A percentile compares a stretch with the other conserved stretches of the same genome.
phyloP scores from a whole-genome alignment of 2,797 vertebrate genomes.

The Bryconaethiops microstoma region DNA sequence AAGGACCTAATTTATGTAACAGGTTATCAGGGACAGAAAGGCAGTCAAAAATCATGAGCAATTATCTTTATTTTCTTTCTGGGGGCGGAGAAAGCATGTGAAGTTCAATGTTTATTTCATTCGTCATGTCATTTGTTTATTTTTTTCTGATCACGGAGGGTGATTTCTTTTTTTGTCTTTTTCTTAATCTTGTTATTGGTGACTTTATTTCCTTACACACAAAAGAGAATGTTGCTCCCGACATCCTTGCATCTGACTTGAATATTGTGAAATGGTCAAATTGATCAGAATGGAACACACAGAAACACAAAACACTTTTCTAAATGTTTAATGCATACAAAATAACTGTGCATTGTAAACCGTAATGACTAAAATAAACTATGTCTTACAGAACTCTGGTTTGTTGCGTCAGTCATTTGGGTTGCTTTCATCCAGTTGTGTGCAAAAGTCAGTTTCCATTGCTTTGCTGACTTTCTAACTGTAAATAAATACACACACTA shows the following conservation, averaged over 20 bases:
- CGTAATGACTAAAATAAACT: conserved; percentile 81
- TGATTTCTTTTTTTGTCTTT: conserved; percentile 72
- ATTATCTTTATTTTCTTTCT: conserved; percentile 64
- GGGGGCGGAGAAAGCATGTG: conserved; percentile 75
- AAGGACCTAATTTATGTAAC: conserved; percentile 83
- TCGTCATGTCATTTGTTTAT: conserved; percentile 61
- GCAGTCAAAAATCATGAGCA: conserved; percentile 73
- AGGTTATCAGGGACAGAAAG: conserved; percentile 79
- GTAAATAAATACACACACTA: too few species aligned
- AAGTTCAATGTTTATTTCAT: conserved; percentile 75
- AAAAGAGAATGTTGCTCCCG: conserved; percentile 74
- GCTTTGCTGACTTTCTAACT: too few species aligned
- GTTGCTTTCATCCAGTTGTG: neutral
- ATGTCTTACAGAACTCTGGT: conserved; percentile 67
- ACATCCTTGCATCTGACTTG: conserved; percentile 78
- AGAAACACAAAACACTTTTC: conserved; percentile 66
- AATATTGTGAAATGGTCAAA: conserved; percentile 82
- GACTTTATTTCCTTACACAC: conserved; percentile 72
- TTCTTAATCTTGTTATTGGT: conserved; percentile 70
- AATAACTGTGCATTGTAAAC: conserved; percentile 78
- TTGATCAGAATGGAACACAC: conserved; percentile 65
- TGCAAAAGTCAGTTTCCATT: conserved; percentile 52
- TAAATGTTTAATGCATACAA: conserved; percentile 73
- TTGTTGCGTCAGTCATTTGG: conserved; percentile 48
- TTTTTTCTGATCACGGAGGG: conserved; percentile 72